These are phyloP conservation scores for Eutrigla gurnardus DNA, from an alignment of 2,797 vertebrate genomes.

Conservation along the genomic window DNA sequence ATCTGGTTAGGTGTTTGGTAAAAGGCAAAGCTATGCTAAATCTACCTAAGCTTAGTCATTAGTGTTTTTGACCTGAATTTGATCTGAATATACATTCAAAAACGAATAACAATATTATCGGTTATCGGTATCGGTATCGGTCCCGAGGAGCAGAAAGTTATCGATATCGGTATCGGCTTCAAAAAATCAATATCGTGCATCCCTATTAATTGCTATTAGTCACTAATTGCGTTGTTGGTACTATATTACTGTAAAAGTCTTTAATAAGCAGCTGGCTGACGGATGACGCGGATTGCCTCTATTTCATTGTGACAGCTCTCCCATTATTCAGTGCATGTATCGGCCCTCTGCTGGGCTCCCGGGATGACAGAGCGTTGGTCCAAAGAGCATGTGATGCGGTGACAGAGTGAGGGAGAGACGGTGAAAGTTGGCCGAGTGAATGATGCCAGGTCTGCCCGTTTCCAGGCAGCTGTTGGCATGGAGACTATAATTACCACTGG, in stretches of 20 bases:
- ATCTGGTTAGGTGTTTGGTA: no score
- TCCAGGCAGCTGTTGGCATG: conserved; percentile 71
- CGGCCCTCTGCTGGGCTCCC: conserved; percentile 29
- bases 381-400: conserved; percentile 51
- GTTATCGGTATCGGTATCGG: no score
- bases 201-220: neutral
- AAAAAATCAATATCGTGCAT: no score
- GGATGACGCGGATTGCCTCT: neutral
- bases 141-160: no score
- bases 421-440: conserved; percentile 46
- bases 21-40: no score
- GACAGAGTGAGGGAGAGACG: conserved; percentile 26
- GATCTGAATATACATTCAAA: no score
- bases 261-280: conserved; percentile 11
- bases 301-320: conserved; percentile 4
- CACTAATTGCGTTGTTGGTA: neutral
- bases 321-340: conserved; percentile 12
- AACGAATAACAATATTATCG: no score
- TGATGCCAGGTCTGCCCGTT: conserved; percentile 51
- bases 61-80: no score
- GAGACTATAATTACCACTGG: conserved; percentile 61
- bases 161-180: no score
- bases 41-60: no score
- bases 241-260: neutral
- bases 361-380: conserved; percentile 37